Evolutionary conservation across 2,888 invertebrate species (phyloP).

Genomic region (Mesochorus sp.): DNA sequence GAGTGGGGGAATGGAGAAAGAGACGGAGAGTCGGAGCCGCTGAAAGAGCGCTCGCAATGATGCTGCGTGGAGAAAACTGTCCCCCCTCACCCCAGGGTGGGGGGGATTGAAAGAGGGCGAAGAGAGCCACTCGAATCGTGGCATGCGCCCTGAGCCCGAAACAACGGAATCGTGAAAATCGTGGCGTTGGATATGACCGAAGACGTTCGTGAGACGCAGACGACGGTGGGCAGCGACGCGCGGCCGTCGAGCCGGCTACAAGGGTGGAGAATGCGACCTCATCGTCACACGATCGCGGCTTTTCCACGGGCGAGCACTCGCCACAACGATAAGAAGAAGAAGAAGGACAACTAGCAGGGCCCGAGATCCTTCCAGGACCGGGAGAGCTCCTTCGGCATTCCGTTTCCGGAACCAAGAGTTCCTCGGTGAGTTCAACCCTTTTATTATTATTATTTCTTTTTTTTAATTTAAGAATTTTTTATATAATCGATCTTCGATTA

Average conservation of each 20-base stretch:
- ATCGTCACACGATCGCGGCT: constrained; percentile 77
- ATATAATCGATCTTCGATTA: not conserved
- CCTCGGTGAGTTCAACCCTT: constrained; percentile 61
- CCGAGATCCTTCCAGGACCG: constrained; percentile 60
- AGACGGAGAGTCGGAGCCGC: constrained; percentile 9
- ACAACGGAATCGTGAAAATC: constrained; percentile 74
- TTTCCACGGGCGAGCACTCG: constrained; percentile 75
- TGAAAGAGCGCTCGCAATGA: constrained; percentile 25
- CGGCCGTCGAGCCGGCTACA: constrained; percentile 76
- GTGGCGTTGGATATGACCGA: constrained; percentile 73
- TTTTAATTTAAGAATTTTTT: not conserved
- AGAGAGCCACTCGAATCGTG: constrained; percentile 58
- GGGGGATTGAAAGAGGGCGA: constrained; percentile 41
- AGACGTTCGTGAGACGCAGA: constrained; percentile 76
- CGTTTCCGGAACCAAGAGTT: constrained; percentile 45
- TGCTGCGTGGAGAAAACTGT: constrained; percentile 22
- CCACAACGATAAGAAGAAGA: constrained; percentile 64
- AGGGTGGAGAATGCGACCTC: constrained; percentile 71
- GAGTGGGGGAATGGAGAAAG: constrained; percentile 33
- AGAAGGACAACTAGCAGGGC: constrained; percentile 70
- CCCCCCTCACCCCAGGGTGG: constrained; percentile 54
- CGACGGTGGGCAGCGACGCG: constrained; percentile 74
- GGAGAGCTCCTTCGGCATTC: constrained; percentile 49
- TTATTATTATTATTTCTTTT: not conserved
- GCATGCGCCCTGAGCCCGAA: constrained; percentile 71